phyloP scores from a whole-genome alignment of 2,888 invertebrate genomes.

The Metacarcinus magister region DNA sequence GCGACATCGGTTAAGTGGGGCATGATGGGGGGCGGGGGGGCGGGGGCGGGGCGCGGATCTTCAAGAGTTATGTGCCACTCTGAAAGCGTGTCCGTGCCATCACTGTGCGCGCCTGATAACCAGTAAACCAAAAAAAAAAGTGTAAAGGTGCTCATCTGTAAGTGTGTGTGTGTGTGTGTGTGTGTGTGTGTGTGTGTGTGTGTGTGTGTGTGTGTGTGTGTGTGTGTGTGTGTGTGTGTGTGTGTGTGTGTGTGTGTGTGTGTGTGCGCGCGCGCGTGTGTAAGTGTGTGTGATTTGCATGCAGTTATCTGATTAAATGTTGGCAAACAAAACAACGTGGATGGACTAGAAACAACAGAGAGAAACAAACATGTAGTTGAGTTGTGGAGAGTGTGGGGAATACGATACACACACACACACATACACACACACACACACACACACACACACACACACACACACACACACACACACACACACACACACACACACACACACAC shows the following conservation, averaged over 20 bases:
- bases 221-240: slow-evolving; percentile 22
- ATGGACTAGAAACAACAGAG: not conserved
- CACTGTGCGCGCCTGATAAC: too few relatives aligned
- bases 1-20: too few relatives aligned
- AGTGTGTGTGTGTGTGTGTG: not conserved
- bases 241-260: slow-evolving; percentile 27
- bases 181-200: slow-evolving; percentile 18
- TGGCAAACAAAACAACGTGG: not conserved
- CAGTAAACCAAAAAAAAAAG: not conserved
- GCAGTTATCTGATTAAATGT: not conserved
- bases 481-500: slow-evolving; percentile 36
- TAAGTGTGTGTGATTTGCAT: not conserved
- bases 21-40: too few relatives aligned
- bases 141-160: too few relatives aligned
- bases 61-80: too few relatives aligned
- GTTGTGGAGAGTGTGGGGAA: not conserved
- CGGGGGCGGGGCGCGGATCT: too few relatives aligned
- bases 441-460: slow-evolving; percentile 28
- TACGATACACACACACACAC: not conserved
- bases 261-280: not conserved
- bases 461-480: slow-evolving; percentile 40
- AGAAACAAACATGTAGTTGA: not conserved
- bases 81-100: too few relatives aligned
- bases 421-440: not conserved
- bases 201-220: slow-evolving; percentile 19